phyloP scores from a whole-genome alignment of 2,113 vertebrate species.

The Pangasianodon hypophthalmus region DNA sequence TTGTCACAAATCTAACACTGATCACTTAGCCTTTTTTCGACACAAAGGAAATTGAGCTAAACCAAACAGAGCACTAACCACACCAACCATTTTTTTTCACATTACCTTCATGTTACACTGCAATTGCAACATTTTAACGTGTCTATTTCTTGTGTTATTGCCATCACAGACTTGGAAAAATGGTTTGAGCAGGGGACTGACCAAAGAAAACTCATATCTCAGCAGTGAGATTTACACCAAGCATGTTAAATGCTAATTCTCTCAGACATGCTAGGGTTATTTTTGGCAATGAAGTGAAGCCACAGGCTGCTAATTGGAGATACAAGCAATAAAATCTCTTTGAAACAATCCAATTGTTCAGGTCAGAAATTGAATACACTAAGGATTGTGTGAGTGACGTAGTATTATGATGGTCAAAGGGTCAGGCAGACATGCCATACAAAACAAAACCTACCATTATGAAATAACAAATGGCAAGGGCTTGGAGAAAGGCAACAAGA shows the following conservation, averaged over 20 bases:
- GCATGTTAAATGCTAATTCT: background rate
- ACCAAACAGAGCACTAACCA: background rate
- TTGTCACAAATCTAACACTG: background rate
- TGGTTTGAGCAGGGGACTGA: background rate
- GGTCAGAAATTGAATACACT: background rate
- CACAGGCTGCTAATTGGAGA: background rate
- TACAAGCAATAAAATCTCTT: background rate
- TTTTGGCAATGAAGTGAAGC: background rate
- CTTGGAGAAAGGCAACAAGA: background rate
- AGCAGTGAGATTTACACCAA: background rate
- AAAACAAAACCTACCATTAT: background rate
- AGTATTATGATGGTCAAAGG: slow-evolving; percentile 2
- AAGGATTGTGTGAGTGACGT: background rate
- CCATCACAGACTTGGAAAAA: background rate
- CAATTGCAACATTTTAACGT: background rate
- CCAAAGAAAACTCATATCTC: background rate
- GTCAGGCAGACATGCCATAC: background rate
- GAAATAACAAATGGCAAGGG: background rate
- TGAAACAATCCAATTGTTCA: background rate
- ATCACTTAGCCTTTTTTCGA: background rate
- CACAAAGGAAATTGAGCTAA: slow-evolving; percentile 5
- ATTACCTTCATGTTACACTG: background rate
- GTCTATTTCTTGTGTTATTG: background rate
- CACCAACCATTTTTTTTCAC: background rate
- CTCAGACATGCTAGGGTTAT: background rate